Base-by-base conservation (phyloP, 2,888 invertebrate species). In the Leptura quadrifasciata region DNA sequence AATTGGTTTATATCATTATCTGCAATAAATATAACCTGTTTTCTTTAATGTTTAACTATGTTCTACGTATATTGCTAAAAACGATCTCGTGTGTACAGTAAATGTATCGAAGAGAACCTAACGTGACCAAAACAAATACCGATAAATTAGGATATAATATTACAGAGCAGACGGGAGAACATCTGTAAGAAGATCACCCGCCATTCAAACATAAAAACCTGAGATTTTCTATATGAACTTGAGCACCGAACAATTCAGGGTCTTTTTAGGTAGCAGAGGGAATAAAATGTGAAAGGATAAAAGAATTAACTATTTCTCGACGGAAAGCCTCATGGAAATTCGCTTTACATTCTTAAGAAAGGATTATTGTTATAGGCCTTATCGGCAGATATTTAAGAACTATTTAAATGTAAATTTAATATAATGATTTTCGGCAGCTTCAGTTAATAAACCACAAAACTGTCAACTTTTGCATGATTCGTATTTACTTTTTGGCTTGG, bases 141-240 rank as follows among this genome's bases (percentile, higher is more conserved):
- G 39, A 39, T 39, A 63, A 39, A 63, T 63, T 63, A 63, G 63
- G 63, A 20, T 63, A 63, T 35, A 21, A 63, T 21, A 35, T 63
- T 35, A 20, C 39, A 18, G 63, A 39, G 47, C 63, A 39, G 39
- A 39, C 12, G 63, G 39, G 15, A 20, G 63, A 39, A 39, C 63
- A 63, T 63, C 18, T 63, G 61, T 63, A 63, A 63, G 61, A 21
- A 24, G n/a, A 18, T 31, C 31, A 31, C 2, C 17, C n/a, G 31
- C 60, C 39, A 63, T 63, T 63, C 39, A 39, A 18, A 39, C 39
- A 63, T 20, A 63, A 63, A 63, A 63, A 18, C 39, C 39, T 8
- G 61, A 61, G 61, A 31, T 61, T 21, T 61, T 35, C 61, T 61
- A 31, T 61, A 61, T 35, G 61, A 20, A 61, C 61, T 61, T 61